Base-by-base conservation (phyloP, 2,113 vertebrate genomes). In the Poecilia latipinna region DNA sequence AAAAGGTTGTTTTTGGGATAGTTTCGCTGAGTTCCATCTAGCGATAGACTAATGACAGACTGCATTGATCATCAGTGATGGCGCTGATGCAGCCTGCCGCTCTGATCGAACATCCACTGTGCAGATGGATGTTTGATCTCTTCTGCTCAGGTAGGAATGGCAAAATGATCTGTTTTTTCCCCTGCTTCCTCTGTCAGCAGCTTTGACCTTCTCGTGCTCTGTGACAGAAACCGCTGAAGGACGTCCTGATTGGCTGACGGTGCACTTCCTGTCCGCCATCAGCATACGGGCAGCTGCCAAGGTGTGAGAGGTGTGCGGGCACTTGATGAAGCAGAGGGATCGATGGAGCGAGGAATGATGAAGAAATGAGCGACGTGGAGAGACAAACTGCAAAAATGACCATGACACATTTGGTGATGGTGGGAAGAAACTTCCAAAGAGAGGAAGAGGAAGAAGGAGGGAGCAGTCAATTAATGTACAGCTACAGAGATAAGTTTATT, bases 321-420 rank as follows among this genome's bases (percentile, higher is more conserved):
- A 83, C 89, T 95, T 94, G 95, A 95, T 97, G 96, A 96, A 94
- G 80, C 84, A 93, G 93, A 92, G 87, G 86, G 94, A 98, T 98
- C 96, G 33, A 98, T 96, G 95, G 90, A 96, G 94, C 91, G 96
- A 96, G 94, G 95, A 96, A 97, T 95, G 94, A 96, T 95, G 95
- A 96, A 96, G 95, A 95, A 94, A 94, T 94, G 95, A 90, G 95
- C 93, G 83, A 86, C 74, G 70, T 83, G 90, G 93, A 95, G 85
- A 84, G 93, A 95, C 94, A 92, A 83, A 88, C 77, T 39, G 85
- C 19, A 61, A 77, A 8, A 60, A 92, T 54, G 84, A 92, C 82
- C 65, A 83, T 91, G 90, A 85, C 92, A 93, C 86, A 80, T 89
- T 91, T 75, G 82, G 48, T 75, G 72, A 63, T 35, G 82, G 85